phyloP scores from a whole-genome alignment of 2,888 invertebrate species.

The Acrobasis consociella region DNA sequence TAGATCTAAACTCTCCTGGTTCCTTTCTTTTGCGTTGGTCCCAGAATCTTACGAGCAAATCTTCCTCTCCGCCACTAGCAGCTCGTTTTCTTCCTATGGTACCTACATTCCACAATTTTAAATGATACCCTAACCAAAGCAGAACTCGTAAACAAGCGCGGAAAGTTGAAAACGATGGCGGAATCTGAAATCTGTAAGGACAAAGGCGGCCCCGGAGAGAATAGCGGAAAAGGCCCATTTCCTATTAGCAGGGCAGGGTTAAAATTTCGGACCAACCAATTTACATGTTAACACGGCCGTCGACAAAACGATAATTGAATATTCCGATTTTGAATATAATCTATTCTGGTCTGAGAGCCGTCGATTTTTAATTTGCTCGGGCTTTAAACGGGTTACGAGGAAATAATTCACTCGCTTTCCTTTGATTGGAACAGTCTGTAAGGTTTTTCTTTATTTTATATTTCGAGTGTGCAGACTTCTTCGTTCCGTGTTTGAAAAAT shows the following conservation, averaged over 20 bases:
- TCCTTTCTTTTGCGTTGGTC: too few species aligned
- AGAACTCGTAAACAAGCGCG: slow-evolving; percentile 17
- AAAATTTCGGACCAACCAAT: slow-evolving; percentile 69
- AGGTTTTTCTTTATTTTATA: too few species aligned
- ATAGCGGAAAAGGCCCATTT: slow-evolving; percentile 71
- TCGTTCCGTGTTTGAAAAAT: too few species aligned
- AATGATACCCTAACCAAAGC: neutral
- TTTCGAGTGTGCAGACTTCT: too few species aligned
- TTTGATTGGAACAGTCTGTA: slow-evolving; percentile 2
- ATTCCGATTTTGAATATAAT: slow-evolving; percentile 56
- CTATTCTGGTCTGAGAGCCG: slow-evolving; percentile 49
- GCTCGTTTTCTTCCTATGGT: too few species aligned
- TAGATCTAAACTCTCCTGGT: too few species aligned
- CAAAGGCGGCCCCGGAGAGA: slow-evolving; percentile 59
- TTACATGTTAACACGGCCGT: slow-evolving; percentile 70
- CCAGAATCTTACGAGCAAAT: too few species aligned
- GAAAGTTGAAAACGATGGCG: slow-evolving; percentile 8
- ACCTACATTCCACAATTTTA: too few species aligned
- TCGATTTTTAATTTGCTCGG: slow-evolving; percentile 57
- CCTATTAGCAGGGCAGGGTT: slow-evolving; percentile 62
- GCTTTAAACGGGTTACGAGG: slow-evolving; percentile 25
- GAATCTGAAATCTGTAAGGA: slow-evolving; percentile 39
- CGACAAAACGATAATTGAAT: slow-evolving; percentile 70
- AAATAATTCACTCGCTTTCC: neutral
- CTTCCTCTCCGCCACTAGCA: too few species aligned